Evolutionary conservation across 2,888 invertebrate species (phyloP).

Genomic region (Melieria picta): DNA sequence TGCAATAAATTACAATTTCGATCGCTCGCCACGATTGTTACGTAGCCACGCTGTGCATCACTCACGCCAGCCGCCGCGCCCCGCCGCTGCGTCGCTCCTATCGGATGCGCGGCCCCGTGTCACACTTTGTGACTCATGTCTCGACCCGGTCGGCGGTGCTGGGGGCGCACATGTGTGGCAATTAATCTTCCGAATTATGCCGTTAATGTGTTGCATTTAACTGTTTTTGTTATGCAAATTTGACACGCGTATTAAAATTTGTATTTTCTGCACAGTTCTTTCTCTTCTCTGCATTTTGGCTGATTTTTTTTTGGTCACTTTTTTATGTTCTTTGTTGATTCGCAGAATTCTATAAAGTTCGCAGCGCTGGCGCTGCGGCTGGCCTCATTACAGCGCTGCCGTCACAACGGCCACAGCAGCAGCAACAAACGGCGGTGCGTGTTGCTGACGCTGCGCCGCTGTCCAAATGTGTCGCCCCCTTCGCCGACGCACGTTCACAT

Average conservation of each 20-base stretch:
- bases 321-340: background rate
- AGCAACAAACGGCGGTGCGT: too few relatives aligned
- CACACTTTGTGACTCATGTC: too few relatives aligned
- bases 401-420: background rate
- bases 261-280: background rate
- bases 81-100: too few relatives aligned
- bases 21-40: too few relatives aligned
- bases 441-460: too few relatives aligned
- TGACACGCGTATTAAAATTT: conserved; percentile 14
- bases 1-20: conserved; percentile 5
- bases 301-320: background rate
- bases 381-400: background rate
- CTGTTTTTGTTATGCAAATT: conserved; percentile 47
- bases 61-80: too few relatives aligned
- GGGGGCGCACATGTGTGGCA: background rate
- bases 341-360: background rate
- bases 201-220: conserved; percentile 46
- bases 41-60: too few relatives aligned
- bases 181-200: conserved; percentile 31
- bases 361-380: background rate
- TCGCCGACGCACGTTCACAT: too few relatives aligned
- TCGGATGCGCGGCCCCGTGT: too few relatives aligned
- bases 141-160: too few relatives aligned
- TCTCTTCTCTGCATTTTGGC: background rate
- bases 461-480: too few relatives aligned